phyloP scores from a whole-genome alignment of 1,140 invertebrate genomes.

The Eurytemora carolleeae region DNA sequence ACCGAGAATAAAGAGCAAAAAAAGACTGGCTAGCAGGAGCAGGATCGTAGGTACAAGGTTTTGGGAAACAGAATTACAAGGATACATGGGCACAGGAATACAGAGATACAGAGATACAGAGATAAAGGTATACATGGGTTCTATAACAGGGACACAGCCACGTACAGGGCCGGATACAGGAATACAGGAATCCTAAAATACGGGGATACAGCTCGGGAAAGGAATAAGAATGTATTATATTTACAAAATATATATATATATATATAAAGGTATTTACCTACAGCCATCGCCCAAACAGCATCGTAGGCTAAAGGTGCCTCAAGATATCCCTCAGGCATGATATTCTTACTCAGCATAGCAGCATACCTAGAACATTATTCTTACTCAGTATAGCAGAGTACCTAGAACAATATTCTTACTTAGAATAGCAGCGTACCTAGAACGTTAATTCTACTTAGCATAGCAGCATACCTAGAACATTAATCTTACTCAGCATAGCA shows the following conservation, averaged over 20 bases:
- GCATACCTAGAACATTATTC: no score
- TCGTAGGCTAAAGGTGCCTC: slow-evolving; percentile 97
- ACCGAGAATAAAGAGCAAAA: no score
- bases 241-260: neutral
- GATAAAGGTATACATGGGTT: slow-evolving; percentile 6
- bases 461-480: no score
- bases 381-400: no score
- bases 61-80: no score
- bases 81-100: no score
- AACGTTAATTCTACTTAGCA: no score
- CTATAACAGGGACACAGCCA: slow-evolving; percentile 1
- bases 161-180: neutral
- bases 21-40: no score
- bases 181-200: neutral
- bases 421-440: slow-evolving; percentile 3
- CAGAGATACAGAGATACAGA: no score
- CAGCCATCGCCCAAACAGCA: slow-evolving; percentile 90
- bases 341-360: slow-evolving; percentile 34
- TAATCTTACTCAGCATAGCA: slow-evolving; percentile 34
- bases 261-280: slow-evolving; percentile 35
- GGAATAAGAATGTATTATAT: no score
- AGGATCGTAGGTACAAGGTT: no score
- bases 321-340: slow-evolving; percentile 81
- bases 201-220: no score
- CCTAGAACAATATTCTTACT: slow-evolving; percentile 55